Evolutionary conservation across 2,113 vertebrate genomes (phyloP).

Genomic region (Progne subis): DNA sequence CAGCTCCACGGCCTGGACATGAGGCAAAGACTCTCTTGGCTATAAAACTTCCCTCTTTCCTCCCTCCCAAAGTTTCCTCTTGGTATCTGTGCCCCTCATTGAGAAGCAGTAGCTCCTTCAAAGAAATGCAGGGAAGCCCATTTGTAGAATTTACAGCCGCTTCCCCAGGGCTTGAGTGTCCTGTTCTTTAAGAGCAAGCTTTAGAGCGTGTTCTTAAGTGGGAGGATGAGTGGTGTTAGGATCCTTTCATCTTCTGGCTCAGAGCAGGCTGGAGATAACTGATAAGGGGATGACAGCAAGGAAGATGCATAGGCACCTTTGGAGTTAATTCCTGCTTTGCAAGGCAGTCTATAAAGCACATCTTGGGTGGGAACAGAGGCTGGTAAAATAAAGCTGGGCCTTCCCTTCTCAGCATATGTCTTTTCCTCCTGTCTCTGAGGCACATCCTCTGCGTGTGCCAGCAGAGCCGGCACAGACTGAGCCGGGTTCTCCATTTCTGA

Average conservation of each 20-base stretch:
- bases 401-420: conserved; percentile 45
- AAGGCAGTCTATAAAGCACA: conserved; percentile 39
- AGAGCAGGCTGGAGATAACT: conserved; percentile 43
- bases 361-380: conserved; percentile 47
- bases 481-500: not conserved
- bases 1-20: not conserved
- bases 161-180: not conserved
- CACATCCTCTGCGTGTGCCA: conserved; percentile 24
- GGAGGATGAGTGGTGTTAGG: conserved; percentile 34
- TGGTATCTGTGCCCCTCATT: not conserved
- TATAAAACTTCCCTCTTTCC: not conserved
- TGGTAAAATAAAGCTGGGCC: conserved; percentile 61
- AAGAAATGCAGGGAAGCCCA: not conserved
- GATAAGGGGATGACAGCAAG: conserved; percentile 23
- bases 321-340: conserved; percentile 54
- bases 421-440: conserved; percentile 36
- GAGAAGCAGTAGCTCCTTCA: conserved; percentile 26
- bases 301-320: conserved; percentile 43
- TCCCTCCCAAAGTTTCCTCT: not conserved
- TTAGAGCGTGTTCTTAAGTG: conserved; percentile 51
- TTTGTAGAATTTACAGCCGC: conserved; percentile 48
- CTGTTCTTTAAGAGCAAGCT: conserved; percentile 30
- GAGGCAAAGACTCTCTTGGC: not conserved
- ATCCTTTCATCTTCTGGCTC: conserved; percentile 56
- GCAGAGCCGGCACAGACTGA: not conserved